Evolutionary conservation across 2,888 invertebrate genomes (phyloP).

Genomic region (Drosophila prostipennis): DNA sequence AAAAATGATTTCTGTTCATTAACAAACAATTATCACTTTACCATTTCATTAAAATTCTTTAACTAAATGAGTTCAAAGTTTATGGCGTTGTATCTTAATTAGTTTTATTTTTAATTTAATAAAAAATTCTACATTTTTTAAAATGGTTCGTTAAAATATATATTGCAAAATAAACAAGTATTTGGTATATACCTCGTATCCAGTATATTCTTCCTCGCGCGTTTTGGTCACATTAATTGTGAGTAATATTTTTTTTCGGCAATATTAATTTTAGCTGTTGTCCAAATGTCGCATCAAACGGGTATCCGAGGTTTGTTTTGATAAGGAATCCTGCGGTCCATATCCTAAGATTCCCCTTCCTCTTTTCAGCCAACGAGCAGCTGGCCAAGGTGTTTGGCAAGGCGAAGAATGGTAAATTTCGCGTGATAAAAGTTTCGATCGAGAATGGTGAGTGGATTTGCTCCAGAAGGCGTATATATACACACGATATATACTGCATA

Average conservation of each 20-base stretch:
- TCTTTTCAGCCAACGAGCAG: constrained; percentile 91
- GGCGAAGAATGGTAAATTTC: constrained; percentile 90
- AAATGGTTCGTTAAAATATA: no score
- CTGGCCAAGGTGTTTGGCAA: constrained; percentile 92
- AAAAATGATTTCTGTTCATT: no score
- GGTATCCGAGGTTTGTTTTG: constrained; percentile 91
- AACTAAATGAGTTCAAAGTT: no score
- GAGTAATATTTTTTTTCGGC: constrained; percentile 68
- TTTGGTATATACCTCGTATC: background rate
- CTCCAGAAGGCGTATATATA: constrained; percentile 21
- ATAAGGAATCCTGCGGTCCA: background rate
- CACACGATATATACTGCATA: constrained; percentile 16
- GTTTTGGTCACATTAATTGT: constrained; percentile 45
- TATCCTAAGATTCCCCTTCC: background rate
- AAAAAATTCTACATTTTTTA: no score
- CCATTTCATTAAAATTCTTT: no score
- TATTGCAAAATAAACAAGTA: no score
- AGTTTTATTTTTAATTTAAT: no score
- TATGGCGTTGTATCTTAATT: no score
- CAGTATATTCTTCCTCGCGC: background rate
- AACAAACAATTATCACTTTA: no score
- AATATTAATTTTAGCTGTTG: constrained; percentile 42
- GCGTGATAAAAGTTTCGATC: constrained; percentile 93
- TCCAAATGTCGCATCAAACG: constrained; percentile 93
- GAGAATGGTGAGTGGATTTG: constrained; percentile 89